Evolutionary conservation across 2,888 invertebrate species (phyloP).

Genomic region (Auanema sp.): DNA sequence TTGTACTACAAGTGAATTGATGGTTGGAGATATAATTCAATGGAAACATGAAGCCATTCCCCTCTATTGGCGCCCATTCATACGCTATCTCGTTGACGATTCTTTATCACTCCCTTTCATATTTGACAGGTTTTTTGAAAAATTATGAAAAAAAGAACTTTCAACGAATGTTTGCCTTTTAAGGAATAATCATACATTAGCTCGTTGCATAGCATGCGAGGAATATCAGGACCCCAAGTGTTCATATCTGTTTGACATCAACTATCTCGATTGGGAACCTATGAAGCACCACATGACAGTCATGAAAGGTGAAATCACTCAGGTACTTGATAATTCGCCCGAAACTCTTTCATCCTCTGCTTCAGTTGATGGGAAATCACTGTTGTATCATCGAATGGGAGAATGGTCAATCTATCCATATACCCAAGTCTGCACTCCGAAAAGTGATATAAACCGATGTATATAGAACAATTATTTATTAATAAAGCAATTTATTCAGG

Average conservation of each 20-base stretch:
- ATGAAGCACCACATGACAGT: conserved; percentile 54
- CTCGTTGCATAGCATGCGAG: conserved; percentile 55
- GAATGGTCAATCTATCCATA: conserved; percentile 53
- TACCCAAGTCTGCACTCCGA: conserved; percentile 46
- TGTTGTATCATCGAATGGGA: conserved; percentile 55
- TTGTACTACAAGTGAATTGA: conserved; percentile 7
- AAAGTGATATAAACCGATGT: conserved; percentile 2
- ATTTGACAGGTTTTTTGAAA: conserved; percentile 39
- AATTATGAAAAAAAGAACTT: neutral
- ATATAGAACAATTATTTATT: no score
- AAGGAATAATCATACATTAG: conserved; percentile 53
- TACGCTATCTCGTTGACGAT: conserved; percentile 55
- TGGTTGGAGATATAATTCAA: conserved; percentile 26
- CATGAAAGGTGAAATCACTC: conserved; percentile 53
- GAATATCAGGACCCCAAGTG: conserved; percentile 57
- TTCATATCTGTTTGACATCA: conserved; percentile 52
- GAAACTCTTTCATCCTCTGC: neutral
- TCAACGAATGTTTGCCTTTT: conserved; percentile 8
- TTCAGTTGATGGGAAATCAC: conserved; percentile 49
- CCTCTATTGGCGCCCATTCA: conserved; percentile 53
- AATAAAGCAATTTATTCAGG: no score
- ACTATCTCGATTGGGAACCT: conserved; percentile 54
- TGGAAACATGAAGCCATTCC: conserved; percentile 55
- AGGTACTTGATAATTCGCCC: conserved; percentile 27
- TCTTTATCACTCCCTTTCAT: conserved; percentile 53